Percentiles rank a stretch among this genome's conserved stretches.
These are phyloP conservation scores for Tubiluchus corallicola DNA, from an alignment of 2,888 invertebrate genomes.

Conservation along the genomic window DNA sequence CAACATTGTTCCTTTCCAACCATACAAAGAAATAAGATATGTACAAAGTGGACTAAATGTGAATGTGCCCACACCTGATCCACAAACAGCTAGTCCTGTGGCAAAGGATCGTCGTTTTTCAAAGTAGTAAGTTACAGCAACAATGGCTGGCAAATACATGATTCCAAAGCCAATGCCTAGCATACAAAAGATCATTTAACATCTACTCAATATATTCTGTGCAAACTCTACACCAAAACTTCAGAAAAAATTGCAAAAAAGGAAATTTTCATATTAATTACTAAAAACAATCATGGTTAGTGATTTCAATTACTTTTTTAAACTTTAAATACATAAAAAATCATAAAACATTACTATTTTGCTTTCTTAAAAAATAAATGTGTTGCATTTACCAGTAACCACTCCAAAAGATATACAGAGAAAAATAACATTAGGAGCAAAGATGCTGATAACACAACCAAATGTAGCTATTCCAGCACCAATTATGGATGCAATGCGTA, in stretches of 20 bases:
- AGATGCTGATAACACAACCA: constrained; percentile 59
- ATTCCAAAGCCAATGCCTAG: constrained; percentile 81
- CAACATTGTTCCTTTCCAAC: constrained; percentile 72
- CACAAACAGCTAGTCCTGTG: constrained; percentile 86
- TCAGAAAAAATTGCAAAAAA: too few species aligned
- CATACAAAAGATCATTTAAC: constrained; percentile 13
- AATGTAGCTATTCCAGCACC: constrained; percentile 52
- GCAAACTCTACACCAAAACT: too few species aligned
- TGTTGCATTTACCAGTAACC: constrained; percentile 60
- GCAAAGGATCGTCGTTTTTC: constrained; percentile 82
- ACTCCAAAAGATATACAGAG: constrained; percentile 83
- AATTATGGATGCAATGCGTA: constrained; percentile 67
- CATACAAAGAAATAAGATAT: constrained; percentile 44
- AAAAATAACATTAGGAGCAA: constrained; percentile 58
- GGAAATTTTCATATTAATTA: too few species aligned
- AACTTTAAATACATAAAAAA: too few species aligned
- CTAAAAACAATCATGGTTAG: too few species aligned
- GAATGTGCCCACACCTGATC: constrained; percentile 87
- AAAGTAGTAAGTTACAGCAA: constrained; percentile 92
- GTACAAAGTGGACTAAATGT: constrained; percentile 48
- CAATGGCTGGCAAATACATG: constrained; percentile 93
- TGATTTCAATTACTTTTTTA: too few species aligned
- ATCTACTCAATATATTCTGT: too few species aligned
- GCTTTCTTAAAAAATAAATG: too few species aligned
- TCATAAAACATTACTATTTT: too few species aligned